Evolutionary conservation across 2,113 vertebrate species (phyloP), one percentile per base, ranked within the genome.

Genomic region (Phalacrocorax carbo): DNA sequence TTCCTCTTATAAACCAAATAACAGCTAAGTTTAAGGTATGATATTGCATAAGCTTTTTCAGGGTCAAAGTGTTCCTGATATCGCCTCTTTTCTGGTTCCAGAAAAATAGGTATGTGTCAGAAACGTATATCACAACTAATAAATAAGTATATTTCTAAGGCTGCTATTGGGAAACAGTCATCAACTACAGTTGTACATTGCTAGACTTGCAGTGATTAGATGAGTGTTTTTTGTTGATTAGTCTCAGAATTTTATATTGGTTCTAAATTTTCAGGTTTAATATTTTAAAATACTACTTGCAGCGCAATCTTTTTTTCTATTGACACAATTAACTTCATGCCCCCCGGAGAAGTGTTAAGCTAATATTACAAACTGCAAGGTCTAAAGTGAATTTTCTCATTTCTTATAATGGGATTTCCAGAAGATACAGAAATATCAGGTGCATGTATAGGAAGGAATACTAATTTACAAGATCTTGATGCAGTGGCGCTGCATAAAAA

Each of bases 1-100:
- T 99, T 98, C 99, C 99, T 19, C 99, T 99, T 89, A 99, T 99
- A 98, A 99, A 99, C 95, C 99, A 99, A 98, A 99, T 99, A 95
- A 99, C 99, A 15, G 99, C 99, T 92, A 99, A 99, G 96, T 99
- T 99, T 97, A 99, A 99, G 98, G 98, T 99, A 97, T 20, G 73
- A 23, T 64, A 51, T 15, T 86, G 14, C 21, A 27, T 68, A 73
- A 86, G 26, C 30, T 82, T 81, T 93, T 85, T 85, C 20, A 72
- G 44, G 17, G 7, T 57, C 36, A 26, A 32, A 55, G 21, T 73
- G 26, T 40, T 80, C 22, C 71, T 62, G n/a, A 9, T 76, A 36
- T 10, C 3, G n/a, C 11, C 5, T 82, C 20, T 72, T 70, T 80
- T 77, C 42, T 88, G 16, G 27, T 40, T 61, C 19, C 32, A 34